Conservation (phyloP, 2,113 vertebrate genomes). For the Callipepla squamata region DNA sequence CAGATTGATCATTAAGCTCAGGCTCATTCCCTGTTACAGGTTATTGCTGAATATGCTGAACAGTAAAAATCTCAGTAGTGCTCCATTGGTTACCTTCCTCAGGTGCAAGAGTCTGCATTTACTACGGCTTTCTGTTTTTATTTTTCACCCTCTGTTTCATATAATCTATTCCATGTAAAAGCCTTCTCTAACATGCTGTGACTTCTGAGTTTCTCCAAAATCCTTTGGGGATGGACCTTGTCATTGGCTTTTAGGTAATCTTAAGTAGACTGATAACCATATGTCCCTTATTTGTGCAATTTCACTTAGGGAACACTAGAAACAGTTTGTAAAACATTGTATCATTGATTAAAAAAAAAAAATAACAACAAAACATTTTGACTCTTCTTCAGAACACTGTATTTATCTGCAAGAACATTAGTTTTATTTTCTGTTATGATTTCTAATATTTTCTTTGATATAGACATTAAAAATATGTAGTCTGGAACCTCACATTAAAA, state of each 20-base stretch:
- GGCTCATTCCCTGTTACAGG: constrained; percentile 52
- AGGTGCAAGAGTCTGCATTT: constrained; percentile 12
- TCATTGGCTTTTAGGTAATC: constrained; percentile 39
- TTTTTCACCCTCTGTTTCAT: not conserved
- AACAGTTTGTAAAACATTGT: constrained; percentile 49
- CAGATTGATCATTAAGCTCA: not conserved
- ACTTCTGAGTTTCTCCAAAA: constrained; percentile 45
- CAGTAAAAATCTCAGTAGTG: not conserved
- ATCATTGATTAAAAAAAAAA: not conserved
- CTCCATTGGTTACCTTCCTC: constrained; percentile 8
- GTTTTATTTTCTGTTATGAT: not conserved
- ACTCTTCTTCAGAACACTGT: constrained; percentile 3
- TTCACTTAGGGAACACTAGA: constrained; percentile 25
- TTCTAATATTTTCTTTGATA: constrained; percentile 2
- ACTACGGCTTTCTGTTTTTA: not conserved
- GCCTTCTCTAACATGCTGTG: not conserved
- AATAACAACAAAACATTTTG: not conserved
- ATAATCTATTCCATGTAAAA: not conserved
- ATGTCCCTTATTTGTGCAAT: not conserved
- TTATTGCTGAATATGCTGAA: constrained; percentile 25
- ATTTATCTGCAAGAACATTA: constrained; percentile 6
- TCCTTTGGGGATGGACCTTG: constrained; percentile 9
- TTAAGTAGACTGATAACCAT: not conserved
- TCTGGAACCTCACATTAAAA: not conserved
- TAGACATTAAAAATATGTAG: constrained; percentile 12